These are phyloP conservation scores for Hemichromis elongatus DNA, from an alignment of 2,113 vertebrate genomes.

Conservation along the genomic window DNA sequence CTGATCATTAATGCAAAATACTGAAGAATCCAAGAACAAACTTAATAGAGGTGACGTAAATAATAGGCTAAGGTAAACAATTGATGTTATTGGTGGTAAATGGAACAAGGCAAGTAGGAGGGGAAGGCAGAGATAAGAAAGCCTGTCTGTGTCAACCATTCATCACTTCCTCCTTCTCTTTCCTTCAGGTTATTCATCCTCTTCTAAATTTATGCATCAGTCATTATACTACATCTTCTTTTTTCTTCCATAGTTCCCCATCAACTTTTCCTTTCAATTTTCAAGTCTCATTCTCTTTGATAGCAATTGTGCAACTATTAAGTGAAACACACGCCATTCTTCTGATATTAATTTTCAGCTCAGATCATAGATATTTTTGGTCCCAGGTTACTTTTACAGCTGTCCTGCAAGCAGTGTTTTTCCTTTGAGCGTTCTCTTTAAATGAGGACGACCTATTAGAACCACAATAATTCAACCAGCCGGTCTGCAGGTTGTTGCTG, in stretches of 20 bases:
- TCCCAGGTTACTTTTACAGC: neutral
- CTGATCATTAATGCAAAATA: constrained; percentile 29
- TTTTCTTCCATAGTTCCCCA: neutral
- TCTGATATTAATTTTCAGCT: neutral
- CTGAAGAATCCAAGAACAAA: constrained; percentile 14
- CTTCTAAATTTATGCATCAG: constrained; percentile 3
- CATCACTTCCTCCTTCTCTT: constrained; percentile 2
- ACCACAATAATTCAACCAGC: neutral
- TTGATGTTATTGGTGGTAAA: constrained; percentile 24
- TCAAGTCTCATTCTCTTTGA: neutral
- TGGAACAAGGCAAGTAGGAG: constrained; percentile 29
- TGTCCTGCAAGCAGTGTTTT: neutral
- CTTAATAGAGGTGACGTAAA: constrained; percentile 41
- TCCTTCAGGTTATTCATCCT: constrained; percentile 17
- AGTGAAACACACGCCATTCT: neutral
- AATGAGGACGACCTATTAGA: neutral
- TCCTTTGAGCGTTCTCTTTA: neutral
- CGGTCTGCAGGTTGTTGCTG: neutral
- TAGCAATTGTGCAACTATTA: neutral
- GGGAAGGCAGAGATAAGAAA: neutral
- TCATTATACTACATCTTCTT: neutral
- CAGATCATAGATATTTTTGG: neutral
- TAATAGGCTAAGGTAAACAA: constrained; percentile 38
- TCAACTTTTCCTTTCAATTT: neutral
- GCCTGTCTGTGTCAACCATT: neutral